Percentiles rank a stretch among this genome's conserved stretches.
phyloP scores from a whole-genome alignment of 2,113 vertebrate species.

The Grallaria varia region DNA sequence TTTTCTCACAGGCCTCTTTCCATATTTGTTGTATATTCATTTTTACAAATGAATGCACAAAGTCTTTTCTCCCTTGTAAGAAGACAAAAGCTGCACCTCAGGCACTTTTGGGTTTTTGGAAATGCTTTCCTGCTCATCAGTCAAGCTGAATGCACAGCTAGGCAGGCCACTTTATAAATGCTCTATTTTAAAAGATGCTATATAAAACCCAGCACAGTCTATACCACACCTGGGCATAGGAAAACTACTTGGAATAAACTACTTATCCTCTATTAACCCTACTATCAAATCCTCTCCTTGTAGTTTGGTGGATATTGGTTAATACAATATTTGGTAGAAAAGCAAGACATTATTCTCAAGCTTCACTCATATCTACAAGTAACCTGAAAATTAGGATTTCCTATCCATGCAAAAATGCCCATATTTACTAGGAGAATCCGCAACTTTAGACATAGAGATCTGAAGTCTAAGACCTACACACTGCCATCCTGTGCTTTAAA shows the following conservation, averaged over 20 bases:
- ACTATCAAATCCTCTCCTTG: not conserved
- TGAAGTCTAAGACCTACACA: not conserved
- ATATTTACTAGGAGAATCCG: not conserved
- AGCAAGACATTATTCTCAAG: not conserved
- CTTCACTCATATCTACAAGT: not conserved
- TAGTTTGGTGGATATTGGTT: not conserved
- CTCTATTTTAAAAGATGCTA: not conserved
- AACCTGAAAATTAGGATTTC: not conserved
- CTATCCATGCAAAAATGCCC: not conserved
- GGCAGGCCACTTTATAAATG: not conserved
- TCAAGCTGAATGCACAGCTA: not conserved
- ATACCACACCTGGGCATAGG: not conserved
- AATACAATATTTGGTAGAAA: not conserved
- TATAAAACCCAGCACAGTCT: not conserved
- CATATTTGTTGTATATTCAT: not conserved
- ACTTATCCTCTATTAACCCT: not conserved
- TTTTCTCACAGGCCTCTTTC: not conserved
- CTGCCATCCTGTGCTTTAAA: not conserved
- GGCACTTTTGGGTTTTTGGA: not conserved
- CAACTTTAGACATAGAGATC: not conserved
- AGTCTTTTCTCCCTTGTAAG: not conserved
- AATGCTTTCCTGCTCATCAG: not conserved
- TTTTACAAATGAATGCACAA: not conserved
- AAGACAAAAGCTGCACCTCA: not conserved
- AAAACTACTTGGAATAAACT: not conserved